phyloP scores from a whole-genome alignment of 2,113 vertebrate species.

The Xenopus laevis region DNA sequence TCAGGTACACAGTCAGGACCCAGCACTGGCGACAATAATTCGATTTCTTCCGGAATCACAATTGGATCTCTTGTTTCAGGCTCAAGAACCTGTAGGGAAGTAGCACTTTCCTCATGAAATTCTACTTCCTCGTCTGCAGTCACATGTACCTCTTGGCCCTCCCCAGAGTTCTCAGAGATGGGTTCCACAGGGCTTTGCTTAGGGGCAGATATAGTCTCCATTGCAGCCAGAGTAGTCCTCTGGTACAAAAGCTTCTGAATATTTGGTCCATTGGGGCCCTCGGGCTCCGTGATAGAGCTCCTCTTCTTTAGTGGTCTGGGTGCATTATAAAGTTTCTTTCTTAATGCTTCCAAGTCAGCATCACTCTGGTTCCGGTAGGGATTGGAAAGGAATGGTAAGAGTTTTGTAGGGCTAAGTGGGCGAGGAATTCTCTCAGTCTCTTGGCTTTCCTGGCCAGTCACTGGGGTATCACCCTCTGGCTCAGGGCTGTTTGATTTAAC shows the following conservation, averaged over 20 bases:
- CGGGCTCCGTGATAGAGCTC: constrained; percentile 95
- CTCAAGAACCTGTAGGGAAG: constrained; percentile 52
- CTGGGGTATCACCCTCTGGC: constrained; percentile 55
- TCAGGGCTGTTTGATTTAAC: constrained; percentile 71
- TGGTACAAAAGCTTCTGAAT: constrained; percentile 96
- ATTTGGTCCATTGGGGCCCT: constrained; percentile 91
- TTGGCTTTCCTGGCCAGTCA: constrained; percentile 58
- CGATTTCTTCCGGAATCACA: constrained; percentile 55
- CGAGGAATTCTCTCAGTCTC: constrained; percentile 86
- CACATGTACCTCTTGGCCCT: constrained; percentile 63
- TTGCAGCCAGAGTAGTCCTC: constrained; percentile 91
- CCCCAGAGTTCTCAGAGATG: constrained; percentile 54
- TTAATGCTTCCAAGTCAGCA: constrained; percentile 85
- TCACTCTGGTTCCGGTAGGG: constrained; percentile 95
- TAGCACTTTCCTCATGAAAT: constrained; percentile 31
- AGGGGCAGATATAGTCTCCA: constrained; percentile 80
- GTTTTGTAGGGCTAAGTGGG: constrained; percentile 92
- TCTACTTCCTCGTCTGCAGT: constrained; percentile 53
- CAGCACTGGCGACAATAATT: constrained; percentile 57
- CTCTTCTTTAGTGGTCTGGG: constrained; percentile 92
- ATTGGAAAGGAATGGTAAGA: constrained; percentile 91
- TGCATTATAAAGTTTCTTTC: constrained; percentile 90
- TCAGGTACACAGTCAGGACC: constrained; percentile 68
- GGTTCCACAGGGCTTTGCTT: constrained; percentile 54
- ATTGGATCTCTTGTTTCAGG: constrained; percentile 49